These are phyloP conservation scores for Carabus problematicus DNA, from an alignment of 2,888 invertebrate genomes.

Conservation along the genomic window DNA sequence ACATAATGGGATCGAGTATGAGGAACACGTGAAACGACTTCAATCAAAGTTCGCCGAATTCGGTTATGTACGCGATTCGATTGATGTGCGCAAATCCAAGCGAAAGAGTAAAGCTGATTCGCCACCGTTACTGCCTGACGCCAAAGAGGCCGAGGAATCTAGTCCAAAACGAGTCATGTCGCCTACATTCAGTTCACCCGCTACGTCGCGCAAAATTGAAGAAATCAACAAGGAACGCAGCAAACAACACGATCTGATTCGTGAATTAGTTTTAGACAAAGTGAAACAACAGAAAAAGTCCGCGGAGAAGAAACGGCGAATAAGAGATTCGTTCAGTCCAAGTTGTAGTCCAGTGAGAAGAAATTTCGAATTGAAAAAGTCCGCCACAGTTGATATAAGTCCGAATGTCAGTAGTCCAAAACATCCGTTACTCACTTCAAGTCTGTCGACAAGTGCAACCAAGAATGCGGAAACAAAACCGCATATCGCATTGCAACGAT, in stretches of 20 bases:
- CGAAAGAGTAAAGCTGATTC: slow-evolving; percentile 55
- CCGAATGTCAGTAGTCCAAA: slow-evolving; percentile 11
- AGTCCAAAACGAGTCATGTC: slow-evolving; percentile 56
- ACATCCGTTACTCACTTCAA: slow-evolving; percentile 17
- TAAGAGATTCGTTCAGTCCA: slow-evolving; percentile 59
- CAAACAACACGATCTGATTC: slow-evolving; percentile 83
- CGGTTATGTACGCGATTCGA: slow-evolving; percentile 72
- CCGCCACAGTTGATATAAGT: slow-evolving; percentile 53
- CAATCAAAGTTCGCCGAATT: slow-evolving; percentile 75
- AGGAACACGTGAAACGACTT: slow-evolving; percentile 71
- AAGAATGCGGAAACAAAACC: too few species aligned
- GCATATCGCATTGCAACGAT: slow-evolving; percentile 21
- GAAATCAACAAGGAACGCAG: slow-evolving; percentile 81
- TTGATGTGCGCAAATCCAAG: slow-evolving; percentile 68
- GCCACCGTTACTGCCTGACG: slow-evolving; percentile 54
- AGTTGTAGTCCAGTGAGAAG: slow-evolving; percentile 49
- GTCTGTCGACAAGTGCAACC: slow-evolving; percentile 1
- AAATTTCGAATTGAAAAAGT: slow-evolving; percentile 54
- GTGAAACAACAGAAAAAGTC: slow-evolving; percentile 72
- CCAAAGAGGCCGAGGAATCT: slow-evolving; percentile 57
- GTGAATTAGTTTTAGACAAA: slow-evolving; percentile 83
- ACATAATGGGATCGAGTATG: slow-evolving; percentile 57
- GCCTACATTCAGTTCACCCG: slow-evolving; percentile 52
- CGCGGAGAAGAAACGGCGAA: slow-evolving; percentile 65
- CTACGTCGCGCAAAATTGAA: slow-evolving; percentile 72